Base-by-base conservation (phyloP, 2,797 vertebrate genomes). In the Diplodus sargus region DNA sequence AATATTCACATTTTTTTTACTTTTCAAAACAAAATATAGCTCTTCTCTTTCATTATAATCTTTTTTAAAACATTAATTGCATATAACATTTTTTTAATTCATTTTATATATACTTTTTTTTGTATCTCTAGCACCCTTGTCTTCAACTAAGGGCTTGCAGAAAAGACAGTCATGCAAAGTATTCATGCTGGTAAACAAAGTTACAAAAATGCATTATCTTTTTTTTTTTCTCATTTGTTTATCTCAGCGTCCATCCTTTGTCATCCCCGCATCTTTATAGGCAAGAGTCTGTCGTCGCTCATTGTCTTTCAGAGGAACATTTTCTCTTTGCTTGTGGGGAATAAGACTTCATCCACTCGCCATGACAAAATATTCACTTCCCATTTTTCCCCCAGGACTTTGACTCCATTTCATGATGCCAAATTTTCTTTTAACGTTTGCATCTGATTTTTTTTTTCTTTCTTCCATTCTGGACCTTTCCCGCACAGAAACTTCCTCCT, bases 121-220 rank as follows among this genome's bases (percentile, higher is more conserved):
- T 93, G 84, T 94, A 92, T 93, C 94, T 94, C 92, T 94, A 94
- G 94, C 93, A 94, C 94, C 93, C 92, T 95, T 91, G 89, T 94
- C 91, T 94, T 95, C 88, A 95, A 92, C 94, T 94, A 94, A 95
- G 95, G 95, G 94, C 92, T 95, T 93, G 94, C 94, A 94, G 94
- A 95, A 95, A 95, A 94, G 94, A 95, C 94, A 95, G 93, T 95
- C 95, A 96, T 96, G 95, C 95, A 96, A 95, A 95, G 93, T 91
- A 95, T 87, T 96, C 95, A 96, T 96, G 95, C 95, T 96, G 95
- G 95, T 96, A 95, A 95, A 95, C 95, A 96, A 96, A 95, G 93
- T 94, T 95, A 95, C 94, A 96, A 96, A 95, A 96, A 95, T 95
- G 94, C 94, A 95, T 95, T 93, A 87, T 92, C 90, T 90, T 89